A percentile compares a stretch with the other conserved stretches of the same genome.
These are phyloP conservation scores for Apodemus speciosus DNA, from an alignment of 2,113 vertebrate genomes.

Conservation along the genomic window DNA sequence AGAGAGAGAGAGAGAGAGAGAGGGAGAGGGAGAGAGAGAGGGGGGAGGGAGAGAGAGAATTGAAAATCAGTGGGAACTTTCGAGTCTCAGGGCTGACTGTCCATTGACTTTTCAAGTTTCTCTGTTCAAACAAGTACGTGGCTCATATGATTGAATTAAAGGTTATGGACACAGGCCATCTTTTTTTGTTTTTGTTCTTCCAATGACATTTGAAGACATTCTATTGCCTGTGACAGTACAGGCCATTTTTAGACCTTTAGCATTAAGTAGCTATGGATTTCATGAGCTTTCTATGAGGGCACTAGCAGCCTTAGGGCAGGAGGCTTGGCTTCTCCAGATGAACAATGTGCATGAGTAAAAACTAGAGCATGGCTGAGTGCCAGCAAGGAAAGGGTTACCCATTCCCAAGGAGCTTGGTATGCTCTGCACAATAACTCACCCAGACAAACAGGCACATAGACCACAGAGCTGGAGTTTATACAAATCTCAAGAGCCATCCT, in stretches of 20 bases:
- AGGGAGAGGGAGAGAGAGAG: too few species aligned
- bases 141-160: neutral
- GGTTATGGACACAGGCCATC: neutral
- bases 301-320: neutral
- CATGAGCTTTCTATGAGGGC: neutral
- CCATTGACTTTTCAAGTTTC: neutral
- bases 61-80: neutral
- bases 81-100: neutral
- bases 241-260: neutral
- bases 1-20: too few species aligned
- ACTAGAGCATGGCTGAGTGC: neutral
- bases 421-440: neutral
- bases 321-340: neutral
- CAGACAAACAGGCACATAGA: neutral
- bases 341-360: rapidly evolving
- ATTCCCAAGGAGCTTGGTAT: neutral
- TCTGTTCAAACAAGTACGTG: neutral
- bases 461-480: neutral
- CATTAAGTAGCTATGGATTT: neutral
- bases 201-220: neutral
- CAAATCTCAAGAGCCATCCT: neutral
- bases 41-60: too few species aligned
- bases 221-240: neutral
- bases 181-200: neutral
- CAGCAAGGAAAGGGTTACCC: neutral